Evolutionary conservation across 2,113 vertebrate genomes (phyloP).

Genomic region (Melanerpes aurifrons): DNA sequence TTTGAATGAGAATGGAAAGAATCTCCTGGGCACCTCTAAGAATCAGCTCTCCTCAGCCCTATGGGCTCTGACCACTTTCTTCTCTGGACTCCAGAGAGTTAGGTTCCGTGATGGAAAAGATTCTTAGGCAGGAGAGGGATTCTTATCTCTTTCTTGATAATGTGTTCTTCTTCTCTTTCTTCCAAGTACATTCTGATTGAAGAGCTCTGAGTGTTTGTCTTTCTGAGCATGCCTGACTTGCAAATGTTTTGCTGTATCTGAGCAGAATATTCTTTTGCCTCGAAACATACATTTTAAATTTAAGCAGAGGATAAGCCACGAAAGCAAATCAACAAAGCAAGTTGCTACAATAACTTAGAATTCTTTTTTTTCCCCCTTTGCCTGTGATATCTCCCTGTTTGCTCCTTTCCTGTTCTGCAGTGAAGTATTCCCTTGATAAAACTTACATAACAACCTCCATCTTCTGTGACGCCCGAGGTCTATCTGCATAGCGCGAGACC

Average conservation of each 20-base stretch:
- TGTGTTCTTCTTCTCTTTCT: neutral
- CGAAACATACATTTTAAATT: neutral
- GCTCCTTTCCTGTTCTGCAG: neutral
- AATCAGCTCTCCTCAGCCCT: neutral
- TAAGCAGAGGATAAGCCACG: neutral
- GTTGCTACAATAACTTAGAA: neutral
- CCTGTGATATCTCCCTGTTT: neutral
- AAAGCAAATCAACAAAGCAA: neutral
- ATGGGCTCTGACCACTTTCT: neutral
- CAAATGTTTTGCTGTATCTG: neutral
- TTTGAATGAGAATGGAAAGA: neutral
- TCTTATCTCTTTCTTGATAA: neutral
- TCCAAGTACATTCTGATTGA: neutral
- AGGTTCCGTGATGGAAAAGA: neutral
- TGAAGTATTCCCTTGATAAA: neutral
- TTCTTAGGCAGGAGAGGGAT: neutral
- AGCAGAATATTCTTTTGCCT: neutral
- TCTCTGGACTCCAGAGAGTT: neutral
- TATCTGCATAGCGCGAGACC: neutral
- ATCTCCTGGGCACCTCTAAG: neutral
- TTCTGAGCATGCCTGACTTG: neutral
- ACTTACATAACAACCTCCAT: neutral
- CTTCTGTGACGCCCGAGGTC: neutral
- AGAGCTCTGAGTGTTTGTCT: neutral
- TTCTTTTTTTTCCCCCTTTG: neutral